phyloP scores from a whole-genome alignment of 2,888 invertebrate species.

The Drosophila fungiperda region DNA sequence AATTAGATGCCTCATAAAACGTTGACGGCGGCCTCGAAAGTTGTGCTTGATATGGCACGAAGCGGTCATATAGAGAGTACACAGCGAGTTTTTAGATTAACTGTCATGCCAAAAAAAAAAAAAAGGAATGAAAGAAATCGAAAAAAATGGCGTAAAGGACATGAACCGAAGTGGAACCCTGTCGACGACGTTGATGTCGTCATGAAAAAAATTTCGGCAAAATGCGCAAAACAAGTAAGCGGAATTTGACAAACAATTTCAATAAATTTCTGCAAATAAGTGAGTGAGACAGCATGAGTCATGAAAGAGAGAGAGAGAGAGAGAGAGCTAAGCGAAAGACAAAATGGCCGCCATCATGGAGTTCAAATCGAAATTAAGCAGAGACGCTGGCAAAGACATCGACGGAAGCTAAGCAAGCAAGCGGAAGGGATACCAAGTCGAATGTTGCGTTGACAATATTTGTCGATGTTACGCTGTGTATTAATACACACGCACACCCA shows the following conservation, averaged over 20 bases:
- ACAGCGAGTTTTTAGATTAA: constrained; percentile 70
- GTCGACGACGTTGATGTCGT: constrained; percentile 39
- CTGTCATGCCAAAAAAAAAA: constrained; percentile 48
- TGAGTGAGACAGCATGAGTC: constrained; percentile 48
- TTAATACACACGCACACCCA: constrained; percentile 49
- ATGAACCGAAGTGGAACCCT: constrained; percentile 69
- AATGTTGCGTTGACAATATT: constrained; percentile 79
- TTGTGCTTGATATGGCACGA: constrained; percentile 68
- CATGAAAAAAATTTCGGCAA: constrained; percentile 51
- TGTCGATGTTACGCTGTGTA: constrained; percentile 65
- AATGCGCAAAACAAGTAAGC: constrained; percentile 76
- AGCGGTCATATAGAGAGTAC: constrained; percentile 52
- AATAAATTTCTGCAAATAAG: constrained; percentile 80
- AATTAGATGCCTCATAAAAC: constrained; percentile 44
- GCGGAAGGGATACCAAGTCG: constrained; percentile 79
- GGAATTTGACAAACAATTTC: constrained; percentile 82
- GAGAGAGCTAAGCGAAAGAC: constrained; percentile 42
- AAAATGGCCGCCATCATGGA: constrained; percentile 71
- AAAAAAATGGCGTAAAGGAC: constrained; percentile 60
- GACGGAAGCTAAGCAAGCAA: constrained; percentile 60
- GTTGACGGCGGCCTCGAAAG: constrained; percentile 38
- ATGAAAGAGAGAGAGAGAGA: constrained; percentile 19
- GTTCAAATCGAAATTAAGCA: constrained; percentile 78
- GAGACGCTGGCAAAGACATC: constrained; percentile 31
- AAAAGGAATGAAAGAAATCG: constrained; percentile 23